Percentiles rank a stretch among this genome's conserved stretches.
These are phyloP conservation scores for Aphidoletes aphidimyza DNA, from an alignment of 2,888 invertebrate species.

Conservation along the genomic window DNA sequence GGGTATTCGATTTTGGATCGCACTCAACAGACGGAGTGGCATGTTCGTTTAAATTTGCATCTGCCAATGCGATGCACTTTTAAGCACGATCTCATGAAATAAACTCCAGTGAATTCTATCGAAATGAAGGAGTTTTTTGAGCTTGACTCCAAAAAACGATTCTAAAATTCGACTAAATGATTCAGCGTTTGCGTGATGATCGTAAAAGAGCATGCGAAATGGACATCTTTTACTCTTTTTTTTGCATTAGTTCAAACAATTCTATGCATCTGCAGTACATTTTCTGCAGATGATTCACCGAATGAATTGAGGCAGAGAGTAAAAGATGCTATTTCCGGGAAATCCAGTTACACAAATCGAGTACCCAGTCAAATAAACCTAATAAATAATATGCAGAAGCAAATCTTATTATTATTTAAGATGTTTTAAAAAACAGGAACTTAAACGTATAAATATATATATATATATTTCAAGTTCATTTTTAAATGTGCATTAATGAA, in stretches of 20 bases:
- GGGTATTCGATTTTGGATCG: slow-evolving; percentile 61
- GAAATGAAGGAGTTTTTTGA: background rate
- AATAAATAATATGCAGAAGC: background rate
- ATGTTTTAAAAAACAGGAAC: background rate
- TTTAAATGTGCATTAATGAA: slow-evolving; percentile 14
- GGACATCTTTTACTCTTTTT: slow-evolving; percentile 5
- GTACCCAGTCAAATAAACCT: slow-evolving; percentile 44
- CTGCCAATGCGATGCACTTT: background rate
- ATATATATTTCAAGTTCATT: slow-evolving; percentile 23
- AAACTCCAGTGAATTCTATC: slow-evolving; percentile 29
- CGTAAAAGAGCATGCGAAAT: slow-evolving; percentile 37
- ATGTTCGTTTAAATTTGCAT: slow-evolving; percentile 41
- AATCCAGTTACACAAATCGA: slow-evolving; percentile 27
- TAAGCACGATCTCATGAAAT: slow-evolving; percentile 18
- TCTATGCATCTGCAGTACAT: too few species aligned
- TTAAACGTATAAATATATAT: too few species aligned
- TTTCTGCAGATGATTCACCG: too few species aligned
- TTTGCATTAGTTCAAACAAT: too few species aligned
- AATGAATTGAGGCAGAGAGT: too few species aligned
- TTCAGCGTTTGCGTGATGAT: slow-evolving; percentile 22
- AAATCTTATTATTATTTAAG: slow-evolving; percentile 20
- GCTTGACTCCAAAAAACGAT: background rate
- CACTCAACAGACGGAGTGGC: slow-evolving; percentile 53
- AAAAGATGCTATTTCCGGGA: slow-evolving; percentile 31
- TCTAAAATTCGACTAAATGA: background rate